A percentile compares a stretch with the other conserved stretches of the same genome.
Conservation (phyloP, 1,140 invertebrate species). For the Gonioctena quinquepunctata region DNA sequence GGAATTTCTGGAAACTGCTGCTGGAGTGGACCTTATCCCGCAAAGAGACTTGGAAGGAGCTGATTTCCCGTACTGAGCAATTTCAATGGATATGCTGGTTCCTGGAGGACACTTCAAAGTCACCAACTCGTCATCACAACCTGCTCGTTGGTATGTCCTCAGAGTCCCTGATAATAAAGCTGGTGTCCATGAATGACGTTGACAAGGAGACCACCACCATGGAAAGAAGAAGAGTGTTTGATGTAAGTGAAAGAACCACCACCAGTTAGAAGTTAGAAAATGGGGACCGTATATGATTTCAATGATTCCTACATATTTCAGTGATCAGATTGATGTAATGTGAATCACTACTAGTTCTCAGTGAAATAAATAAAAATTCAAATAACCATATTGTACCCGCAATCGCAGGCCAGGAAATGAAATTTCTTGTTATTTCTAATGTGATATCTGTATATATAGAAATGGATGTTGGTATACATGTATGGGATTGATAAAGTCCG, state of each 20-base stretch:
- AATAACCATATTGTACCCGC: too few relatives aligned
- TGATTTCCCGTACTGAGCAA: conserved; percentile 70
- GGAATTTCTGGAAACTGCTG: conserved; percentile 37
- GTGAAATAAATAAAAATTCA: too few relatives aligned
- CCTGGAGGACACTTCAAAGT: conserved; percentile 81
- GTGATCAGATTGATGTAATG: too few relatives aligned
- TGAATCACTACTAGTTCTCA: too few relatives aligned
- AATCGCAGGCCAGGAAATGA: too few relatives aligned
- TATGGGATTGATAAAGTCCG: too few relatives aligned
- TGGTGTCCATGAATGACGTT: conserved; percentile 52
- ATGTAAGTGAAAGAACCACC: conserved; percentile 7
- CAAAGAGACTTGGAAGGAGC: conserved; percentile 55
- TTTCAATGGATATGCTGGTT: conserved; percentile 84
- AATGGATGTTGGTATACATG: too few relatives aligned
- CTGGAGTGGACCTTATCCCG: conserved; percentile 53
- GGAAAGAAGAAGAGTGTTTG: neutral
- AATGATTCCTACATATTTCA: too few relatives aligned
- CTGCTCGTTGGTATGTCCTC: conserved; percentile 82
- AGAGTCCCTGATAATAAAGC: conserved; percentile 85
- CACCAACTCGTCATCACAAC: conserved; percentile 85
- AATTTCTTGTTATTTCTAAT: too few relatives aligned
- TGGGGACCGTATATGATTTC: too few relatives aligned
- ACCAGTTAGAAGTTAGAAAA: neutral
- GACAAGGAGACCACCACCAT: conserved; percentile 4
- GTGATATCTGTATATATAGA: too few relatives aligned